These are phyloP conservation scores for Cotesia vestalis DNA, from an alignment of 1,140 invertebrate species.

Conservation along the genomic window DNA sequence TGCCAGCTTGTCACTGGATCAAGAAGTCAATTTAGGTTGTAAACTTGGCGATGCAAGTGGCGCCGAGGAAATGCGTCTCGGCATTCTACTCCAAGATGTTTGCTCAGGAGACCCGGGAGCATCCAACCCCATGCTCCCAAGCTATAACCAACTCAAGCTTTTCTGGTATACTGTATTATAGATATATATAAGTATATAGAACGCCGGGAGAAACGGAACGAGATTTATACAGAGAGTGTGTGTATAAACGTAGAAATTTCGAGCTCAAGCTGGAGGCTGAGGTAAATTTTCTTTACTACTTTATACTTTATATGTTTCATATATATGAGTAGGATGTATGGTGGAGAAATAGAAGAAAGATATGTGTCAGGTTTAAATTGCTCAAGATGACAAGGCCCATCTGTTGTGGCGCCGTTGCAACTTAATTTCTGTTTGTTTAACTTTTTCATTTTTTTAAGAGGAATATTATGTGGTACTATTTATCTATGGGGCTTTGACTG, in stretches of 20 bases:
- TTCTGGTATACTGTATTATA: too few relatives aligned
- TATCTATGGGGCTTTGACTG: too few relatives aligned
- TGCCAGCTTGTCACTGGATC: constrained; percentile 1
- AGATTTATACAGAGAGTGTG: too few relatives aligned
- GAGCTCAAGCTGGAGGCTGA: constrained; percentile 37
- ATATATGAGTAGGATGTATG: neutral
- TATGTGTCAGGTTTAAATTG: constrained; percentile 26
- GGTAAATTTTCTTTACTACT: neutral
- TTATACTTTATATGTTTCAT: neutral
- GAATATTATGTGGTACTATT: too few relatives aligned
- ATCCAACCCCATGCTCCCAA: constrained; percentile 10
- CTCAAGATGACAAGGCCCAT: constrained; percentile 59
- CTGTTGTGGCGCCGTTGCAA: constrained; percentile 61
- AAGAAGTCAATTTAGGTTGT: constrained; percentile 45
- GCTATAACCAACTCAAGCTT: too few relatives aligned
- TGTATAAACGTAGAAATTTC: constrained; percentile 47
- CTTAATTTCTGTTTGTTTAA: constrained; percentile 62
- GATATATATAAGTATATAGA: neutral
- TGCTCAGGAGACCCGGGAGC: constrained; percentile 56
- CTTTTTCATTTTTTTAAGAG: constrained; percentile 38
- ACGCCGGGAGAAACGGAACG: too few relatives aligned
- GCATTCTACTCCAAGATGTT: constrained; percentile 48
- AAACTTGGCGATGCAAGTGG: constrained; percentile 48
- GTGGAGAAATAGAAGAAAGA: constrained; percentile 29
- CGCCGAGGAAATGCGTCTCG: constrained; percentile 44